phyloP scores from a whole-genome alignment of 1,140 invertebrate species.

The Gerris buenoi region DNA sequence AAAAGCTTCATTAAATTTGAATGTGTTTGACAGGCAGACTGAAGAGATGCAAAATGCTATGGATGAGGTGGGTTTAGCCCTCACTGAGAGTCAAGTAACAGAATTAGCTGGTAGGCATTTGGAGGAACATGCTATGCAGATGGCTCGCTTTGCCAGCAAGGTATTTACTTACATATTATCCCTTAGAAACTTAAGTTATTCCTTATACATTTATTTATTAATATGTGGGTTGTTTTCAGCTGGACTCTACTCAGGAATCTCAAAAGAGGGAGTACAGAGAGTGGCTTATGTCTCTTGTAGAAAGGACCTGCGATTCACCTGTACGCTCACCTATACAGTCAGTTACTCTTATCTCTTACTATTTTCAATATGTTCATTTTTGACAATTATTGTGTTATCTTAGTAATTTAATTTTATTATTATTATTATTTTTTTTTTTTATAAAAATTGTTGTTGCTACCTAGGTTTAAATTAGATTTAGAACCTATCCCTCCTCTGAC shows the following conservation, averaged over 20 bases:
- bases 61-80: conserved; percentile 41
- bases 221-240: conserved; percentile 14
- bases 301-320: conserved; percentile 11
- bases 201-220: too few relatives aligned
- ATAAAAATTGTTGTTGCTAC: too few relatives aligned
- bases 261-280: conserved; percentile 60
- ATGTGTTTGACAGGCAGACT: conserved; percentile 36
- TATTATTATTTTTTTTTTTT: too few relatives aligned
- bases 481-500: too few relatives aligned
- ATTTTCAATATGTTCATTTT: too few relatives aligned
- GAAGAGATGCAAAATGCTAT: conserved; percentile 64
- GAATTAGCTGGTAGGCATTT: conserved; percentile 55
- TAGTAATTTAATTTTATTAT: too few relatives aligned
- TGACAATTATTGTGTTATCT: too few relatives aligned
- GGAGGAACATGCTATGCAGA: conserved; percentile 57
- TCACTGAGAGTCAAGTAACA: conserved; percentile 62
- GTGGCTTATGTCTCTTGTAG: conserved; percentile 48
- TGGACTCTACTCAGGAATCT: conserved; percentile 52
- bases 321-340: conserved; percentile 1
- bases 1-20: too few relatives aligned
- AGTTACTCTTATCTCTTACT: background rate
- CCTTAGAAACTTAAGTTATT: background rate
- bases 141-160: conserved; percentile 35
- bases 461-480: too few relatives aligned
- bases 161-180: conserved; percentile 4